Conservation (phyloP, 1,140 invertebrate species). For the Teleopsis dalmanni region DNA sequence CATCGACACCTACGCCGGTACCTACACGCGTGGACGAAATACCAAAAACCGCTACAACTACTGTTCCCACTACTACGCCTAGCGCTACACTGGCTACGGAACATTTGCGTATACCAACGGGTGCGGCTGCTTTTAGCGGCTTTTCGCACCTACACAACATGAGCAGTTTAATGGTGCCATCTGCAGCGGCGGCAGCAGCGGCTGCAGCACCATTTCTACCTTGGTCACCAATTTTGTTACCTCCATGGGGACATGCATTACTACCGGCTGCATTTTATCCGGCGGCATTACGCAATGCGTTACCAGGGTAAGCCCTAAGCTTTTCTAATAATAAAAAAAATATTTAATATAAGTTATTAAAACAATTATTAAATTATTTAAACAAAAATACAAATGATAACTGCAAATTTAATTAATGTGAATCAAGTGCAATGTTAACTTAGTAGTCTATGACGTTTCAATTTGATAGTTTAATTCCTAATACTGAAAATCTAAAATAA, state of each 20-base stretch:
- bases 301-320: constrained; percentile 54
- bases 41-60: constrained; percentile 21
- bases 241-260: constrained; percentile 51
- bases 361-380: too few species aligned
- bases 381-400: too few species aligned
- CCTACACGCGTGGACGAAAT: neutral
- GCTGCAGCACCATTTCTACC: constrained; percentile 48
- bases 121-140: constrained; percentile 35
- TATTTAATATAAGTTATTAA: too few species aligned
- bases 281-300: constrained; percentile 50
- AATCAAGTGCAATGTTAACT: too few species aligned
- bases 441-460: too few species aligned
- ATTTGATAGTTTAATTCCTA: too few species aligned
- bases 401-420: too few species aligned
- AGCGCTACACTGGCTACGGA: constrained; percentile 23
- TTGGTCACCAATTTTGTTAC: constrained; percentile 51
- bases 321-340: too few species aligned
- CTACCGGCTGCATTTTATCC: constrained; percentile 49
- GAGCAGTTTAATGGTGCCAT: constrained; percentile 46
- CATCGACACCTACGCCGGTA: constrained; percentile 25
- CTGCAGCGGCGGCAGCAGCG: constrained; percentile 44
- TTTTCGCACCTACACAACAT: constrained; percentile 35
- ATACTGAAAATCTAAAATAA: too few species aligned
- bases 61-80: constrained; percentile 24
- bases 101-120: constrained; percentile 35